phyloP scores from a whole-genome alignment of 2,888 invertebrate genomes.

The Chrysolina americana region DNA sequence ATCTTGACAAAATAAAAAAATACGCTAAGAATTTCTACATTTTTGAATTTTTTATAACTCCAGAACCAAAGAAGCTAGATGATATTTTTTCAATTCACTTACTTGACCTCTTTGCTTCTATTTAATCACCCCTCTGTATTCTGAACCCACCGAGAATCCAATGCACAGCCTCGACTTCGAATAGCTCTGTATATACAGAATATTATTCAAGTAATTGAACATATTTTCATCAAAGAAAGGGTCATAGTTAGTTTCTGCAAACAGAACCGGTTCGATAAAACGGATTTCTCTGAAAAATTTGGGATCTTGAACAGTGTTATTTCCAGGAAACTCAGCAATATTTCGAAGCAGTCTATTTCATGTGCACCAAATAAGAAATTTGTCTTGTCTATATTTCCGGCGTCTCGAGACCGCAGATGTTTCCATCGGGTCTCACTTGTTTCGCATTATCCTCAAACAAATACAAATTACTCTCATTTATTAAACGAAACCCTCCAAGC shows the following conservation, averaged over 20 bases:
- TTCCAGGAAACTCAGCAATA: background rate
- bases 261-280: background rate
- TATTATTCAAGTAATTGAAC: too few relatives aligned
- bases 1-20: too few relatives aligned
- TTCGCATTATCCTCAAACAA: constrained; percentile 52
- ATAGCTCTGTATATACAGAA: too few relatives aligned
- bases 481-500: constrained; percentile 46
- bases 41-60: too few relatives aligned
- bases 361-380: constrained; percentile 25
- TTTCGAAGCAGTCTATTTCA: background rate
- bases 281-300: background rate
- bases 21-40: too few relatives aligned
- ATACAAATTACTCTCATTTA: constrained; percentile 57
- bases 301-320: background rate
- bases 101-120: too few relatives aligned
- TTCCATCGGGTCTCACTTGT: constrained; percentile 31
- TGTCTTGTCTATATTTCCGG: constrained; percentile 17
- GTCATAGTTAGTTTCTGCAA: background rate
- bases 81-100: too few relatives aligned
- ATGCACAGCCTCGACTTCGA: too few relatives aligned
- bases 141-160: too few relatives aligned
- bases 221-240: too few relatives aligned
- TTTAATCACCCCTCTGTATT: too few relatives aligned
- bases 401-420: constrained; percentile 26
- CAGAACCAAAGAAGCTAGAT: too few relatives aligned